These are phyloP conservation scores for Karalla daura DNA, from an alignment of 2,797 vertebrate species.

Conservation along the genomic window DNA sequence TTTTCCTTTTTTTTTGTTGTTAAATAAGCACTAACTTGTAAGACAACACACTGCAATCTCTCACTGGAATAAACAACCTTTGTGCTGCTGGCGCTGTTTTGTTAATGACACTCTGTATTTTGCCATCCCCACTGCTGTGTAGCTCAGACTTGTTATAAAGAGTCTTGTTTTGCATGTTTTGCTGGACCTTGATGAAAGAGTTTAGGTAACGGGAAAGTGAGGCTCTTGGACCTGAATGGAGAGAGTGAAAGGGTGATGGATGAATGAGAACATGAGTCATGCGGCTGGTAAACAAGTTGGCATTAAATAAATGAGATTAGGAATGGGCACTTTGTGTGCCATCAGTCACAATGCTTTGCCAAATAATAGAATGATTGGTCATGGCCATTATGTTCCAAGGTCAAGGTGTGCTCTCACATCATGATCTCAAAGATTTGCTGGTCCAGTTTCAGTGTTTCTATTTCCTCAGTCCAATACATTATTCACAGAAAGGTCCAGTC, in stretches of 20 bases:
- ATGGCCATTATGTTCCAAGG: neutral
- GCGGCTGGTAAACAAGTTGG: neutral
- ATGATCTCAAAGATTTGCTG: neutral
- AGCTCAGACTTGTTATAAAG: neutral
- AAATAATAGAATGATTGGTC: neutral
- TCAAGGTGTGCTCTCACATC: neutral
- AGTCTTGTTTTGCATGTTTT: neutral
- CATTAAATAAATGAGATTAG: neutral
- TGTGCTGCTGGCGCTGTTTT: neutral
- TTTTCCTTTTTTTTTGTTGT: neutral
- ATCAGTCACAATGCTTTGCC: neutral
- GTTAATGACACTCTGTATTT: neutral
- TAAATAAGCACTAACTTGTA: constrained; percentile 6
- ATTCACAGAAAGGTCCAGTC: neutral
- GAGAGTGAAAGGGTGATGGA: neutral
- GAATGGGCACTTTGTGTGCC: neutral
- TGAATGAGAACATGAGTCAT: neutral
- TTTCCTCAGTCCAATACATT: neutral
- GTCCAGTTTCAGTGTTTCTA: neutral
- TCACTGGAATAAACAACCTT: constrained; percentile 2
- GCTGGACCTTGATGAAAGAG: neutral
- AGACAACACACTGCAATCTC: constrained; percentile 17
- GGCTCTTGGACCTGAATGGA: neutral
- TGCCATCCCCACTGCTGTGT: neutral
- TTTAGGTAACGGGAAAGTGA: neutral